Evolutionary conservation across 2,888 invertebrate genomes (phyloP).

Genomic region (Nymphalis urticae): DNA sequence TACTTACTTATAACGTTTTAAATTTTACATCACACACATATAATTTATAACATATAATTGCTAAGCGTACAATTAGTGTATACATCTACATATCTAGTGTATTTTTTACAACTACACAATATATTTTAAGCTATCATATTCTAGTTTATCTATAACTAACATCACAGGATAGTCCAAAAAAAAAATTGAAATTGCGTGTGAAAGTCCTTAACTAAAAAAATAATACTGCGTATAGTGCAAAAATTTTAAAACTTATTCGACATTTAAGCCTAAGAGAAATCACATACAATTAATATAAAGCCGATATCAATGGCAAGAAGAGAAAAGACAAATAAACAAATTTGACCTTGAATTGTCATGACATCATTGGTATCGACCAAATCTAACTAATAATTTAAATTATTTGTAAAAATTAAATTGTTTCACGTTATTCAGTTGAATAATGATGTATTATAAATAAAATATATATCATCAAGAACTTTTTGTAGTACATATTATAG

Average conservation of each 20-base stretch:
- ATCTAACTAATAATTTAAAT: too few relatives aligned
- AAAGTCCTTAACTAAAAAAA: slow-evolving; percentile 15
- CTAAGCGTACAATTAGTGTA: slow-evolving; percentile 2
- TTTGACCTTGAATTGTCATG: too few relatives aligned
- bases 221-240: slow-evolving; percentile 32
- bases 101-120: slow-evolving; percentile 9
- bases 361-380: too few relatives aligned
- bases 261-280: slow-evolving; percentile 17
- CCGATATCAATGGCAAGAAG: too few relatives aligned
- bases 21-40: slow-evolving; percentile 4
- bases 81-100: not conserved
- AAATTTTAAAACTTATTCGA: slow-evolving; percentile 24
- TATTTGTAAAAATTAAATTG: too few relatives aligned
- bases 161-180: slow-evolving; percentile 36
- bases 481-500: too few relatives aligned
- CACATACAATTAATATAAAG: not conserved
- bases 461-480: too few relatives aligned
- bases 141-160: slow-evolving; percentile 32
- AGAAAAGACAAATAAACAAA: too few relatives aligned
- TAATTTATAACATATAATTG: slow-evolving; percentile 1
- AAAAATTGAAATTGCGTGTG: slow-evolving; percentile 19
- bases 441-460: too few relatives aligned
- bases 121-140: slow-evolving; percentile 20
- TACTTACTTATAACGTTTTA: not conserved
- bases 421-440: too few relatives aligned